Evolutionary conservation across 2,797 vertebrate species (phyloP).

Genomic region (Cryptoblepharus egeriae): DNA sequence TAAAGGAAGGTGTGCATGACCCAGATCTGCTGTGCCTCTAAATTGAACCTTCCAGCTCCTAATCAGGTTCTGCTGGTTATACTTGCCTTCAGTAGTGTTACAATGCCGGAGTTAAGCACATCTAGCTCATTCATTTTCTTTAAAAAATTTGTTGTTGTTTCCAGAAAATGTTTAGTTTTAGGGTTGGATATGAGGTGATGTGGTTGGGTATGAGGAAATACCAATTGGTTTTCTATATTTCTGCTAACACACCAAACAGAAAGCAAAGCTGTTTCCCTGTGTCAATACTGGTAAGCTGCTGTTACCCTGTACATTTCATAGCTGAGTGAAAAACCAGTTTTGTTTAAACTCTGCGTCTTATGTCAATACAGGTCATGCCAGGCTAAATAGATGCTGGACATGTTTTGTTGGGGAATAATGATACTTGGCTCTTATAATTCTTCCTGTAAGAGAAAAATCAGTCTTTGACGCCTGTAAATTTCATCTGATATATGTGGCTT

Average conservation of each 20-base stretch:
- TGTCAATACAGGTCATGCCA: not conserved
- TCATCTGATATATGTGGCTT: not conserved
- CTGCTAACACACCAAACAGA: not conserved
- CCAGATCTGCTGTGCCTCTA: not conserved
- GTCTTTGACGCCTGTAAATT: conserved; percentile 27
- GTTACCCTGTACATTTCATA: conserved; percentile 17
- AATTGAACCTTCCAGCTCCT: not conserved
- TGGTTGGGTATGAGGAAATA: not conserved
- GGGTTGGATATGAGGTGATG: not conserved
- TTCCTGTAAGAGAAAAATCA: conserved; percentile 23
- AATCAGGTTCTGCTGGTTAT: not conserved
- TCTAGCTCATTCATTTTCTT: too few relatives aligned
- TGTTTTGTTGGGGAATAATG: conserved; percentile 7
- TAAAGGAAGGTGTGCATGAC: not conserved
- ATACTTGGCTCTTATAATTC: conserved; percentile 15
- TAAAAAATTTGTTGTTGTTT: too few relatives aligned
- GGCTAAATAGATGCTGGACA: conserved; percentile 11
- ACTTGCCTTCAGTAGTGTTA: not conserved
- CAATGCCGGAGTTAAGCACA: not conserved
- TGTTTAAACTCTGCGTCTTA: not conserved
- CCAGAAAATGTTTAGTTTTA: not conserved
- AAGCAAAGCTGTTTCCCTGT: not conserved
- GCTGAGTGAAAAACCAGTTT: conserved; percentile 13
- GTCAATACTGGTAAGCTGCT: conserved; percentile 8
- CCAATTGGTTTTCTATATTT: conserved; percentile 18